Percentiles rank a stretch among this genome's conserved stretches.
phyloP scores from a whole-genome alignment of 2,797 vertebrate species.

The Smutsia temminckii region DNA sequence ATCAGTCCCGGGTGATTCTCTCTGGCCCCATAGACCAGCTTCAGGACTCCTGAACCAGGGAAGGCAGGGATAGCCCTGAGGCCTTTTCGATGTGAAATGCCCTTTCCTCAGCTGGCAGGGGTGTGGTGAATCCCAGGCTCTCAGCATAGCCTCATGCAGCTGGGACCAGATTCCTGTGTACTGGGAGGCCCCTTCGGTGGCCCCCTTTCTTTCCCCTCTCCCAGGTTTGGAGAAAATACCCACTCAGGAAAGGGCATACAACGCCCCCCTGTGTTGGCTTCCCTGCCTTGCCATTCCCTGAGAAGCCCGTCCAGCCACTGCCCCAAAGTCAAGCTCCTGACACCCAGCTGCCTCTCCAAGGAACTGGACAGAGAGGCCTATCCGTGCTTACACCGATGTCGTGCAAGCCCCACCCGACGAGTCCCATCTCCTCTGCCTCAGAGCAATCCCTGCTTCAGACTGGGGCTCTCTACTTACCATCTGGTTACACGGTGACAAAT shows the following conservation, averaged over 20 bases:
- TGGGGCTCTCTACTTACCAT: neutral
- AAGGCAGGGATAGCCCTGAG: neutral
- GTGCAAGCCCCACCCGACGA: accelerated
- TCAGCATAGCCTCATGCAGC: constrained; percentile 79
- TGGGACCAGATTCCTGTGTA: constrained; percentile 68
- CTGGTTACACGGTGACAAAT: neutral
- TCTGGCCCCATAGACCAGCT: neutral
- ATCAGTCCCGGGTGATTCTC: neutral
- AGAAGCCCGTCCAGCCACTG: neutral
- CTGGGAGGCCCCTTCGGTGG: neutral
- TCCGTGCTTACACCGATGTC: accelerated
- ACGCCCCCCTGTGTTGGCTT: neutral
- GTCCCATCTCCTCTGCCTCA: neutral
- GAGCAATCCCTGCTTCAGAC: neutral
- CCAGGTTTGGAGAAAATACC: neutral
- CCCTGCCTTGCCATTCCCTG: neutral
- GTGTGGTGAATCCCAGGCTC: constrained; percentile 70
- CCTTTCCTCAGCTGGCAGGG: constrained; percentile 8
- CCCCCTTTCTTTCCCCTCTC: neutral
- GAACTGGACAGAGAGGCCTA: neutral
- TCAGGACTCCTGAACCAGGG: accelerated
- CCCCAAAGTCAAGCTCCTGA: neutral
- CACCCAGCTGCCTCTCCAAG: neutral
- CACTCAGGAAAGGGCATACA: neutral
- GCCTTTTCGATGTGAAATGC: constrained; percentile 60